Percentiles rank a stretch among this genome's conserved stretches.
These are phyloP conservation scores for Catamblyrhynchus diadema DNA, from an alignment of 2,797 vertebrate species.

Conservation along the genomic window DNA sequence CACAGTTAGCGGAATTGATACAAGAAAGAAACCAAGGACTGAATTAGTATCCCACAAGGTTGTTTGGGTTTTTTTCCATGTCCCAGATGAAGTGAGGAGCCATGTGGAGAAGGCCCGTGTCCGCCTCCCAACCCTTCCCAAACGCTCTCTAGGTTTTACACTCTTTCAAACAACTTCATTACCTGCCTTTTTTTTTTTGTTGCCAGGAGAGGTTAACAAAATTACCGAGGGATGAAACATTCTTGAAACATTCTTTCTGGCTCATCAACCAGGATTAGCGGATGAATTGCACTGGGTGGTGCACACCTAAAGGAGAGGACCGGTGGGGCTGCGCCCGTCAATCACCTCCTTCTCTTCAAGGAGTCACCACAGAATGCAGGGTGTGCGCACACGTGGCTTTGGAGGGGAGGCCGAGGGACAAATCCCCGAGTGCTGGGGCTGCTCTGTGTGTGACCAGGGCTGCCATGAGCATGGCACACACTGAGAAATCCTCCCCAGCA, in stretches of 20 bases:
- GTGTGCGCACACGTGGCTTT: fast-evolving
- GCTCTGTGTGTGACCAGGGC: not conserved
- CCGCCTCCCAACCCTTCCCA: conserved; percentile 22
- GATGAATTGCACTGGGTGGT: not conserved
- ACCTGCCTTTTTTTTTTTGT: conserved; percentile 29
- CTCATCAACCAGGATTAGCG: conserved; percentile 26
- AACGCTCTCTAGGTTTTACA: conserved; percentile 31
- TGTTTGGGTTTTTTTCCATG: conserved; percentile 9
- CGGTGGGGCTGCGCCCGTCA: not conserved
- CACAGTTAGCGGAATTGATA: conserved; percentile 71
- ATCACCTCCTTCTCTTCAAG: not conserved
- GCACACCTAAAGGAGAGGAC: not conserved
- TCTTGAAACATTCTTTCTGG: conserved; percentile 55
- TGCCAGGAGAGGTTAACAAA: conserved; percentile 35
- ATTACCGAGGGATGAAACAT: conserved; percentile 42
- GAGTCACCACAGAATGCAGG: not conserved
- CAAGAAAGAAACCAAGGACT: conserved; percentile 71
- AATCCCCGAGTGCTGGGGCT: fast-evolving
- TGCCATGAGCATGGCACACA: fast-evolving
- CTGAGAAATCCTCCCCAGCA: not conserved
- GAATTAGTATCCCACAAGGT: conserved; percentile 68
- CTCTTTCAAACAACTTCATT: conserved; percentile 48
- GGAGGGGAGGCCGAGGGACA: not conserved
- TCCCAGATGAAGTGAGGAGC: conserved; percentile 59
- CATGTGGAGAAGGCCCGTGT: conserved; percentile 30